Percentiles rank a stretch among this genome's conserved stretches.
Conservation (phyloP, 2,797 vertebrate species). For the Chelonia mydas region DNA sequence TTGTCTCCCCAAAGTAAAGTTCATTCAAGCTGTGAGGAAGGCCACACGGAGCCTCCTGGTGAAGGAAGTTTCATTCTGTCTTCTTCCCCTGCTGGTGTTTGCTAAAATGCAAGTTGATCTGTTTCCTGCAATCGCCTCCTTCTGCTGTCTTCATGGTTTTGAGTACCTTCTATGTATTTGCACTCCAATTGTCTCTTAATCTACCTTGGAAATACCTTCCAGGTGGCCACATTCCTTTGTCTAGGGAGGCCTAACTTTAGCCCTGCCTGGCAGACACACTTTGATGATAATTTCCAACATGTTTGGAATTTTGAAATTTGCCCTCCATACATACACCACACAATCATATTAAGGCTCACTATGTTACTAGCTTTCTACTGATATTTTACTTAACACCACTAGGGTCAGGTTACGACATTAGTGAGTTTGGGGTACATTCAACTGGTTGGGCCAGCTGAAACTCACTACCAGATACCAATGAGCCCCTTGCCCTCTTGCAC, state of each 20-base stretch:
- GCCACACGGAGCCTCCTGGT: background rate
- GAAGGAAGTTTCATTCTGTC: background rate
- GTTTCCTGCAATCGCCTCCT: background rate
- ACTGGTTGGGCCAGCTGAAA: background rate
- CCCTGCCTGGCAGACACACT: background rate
- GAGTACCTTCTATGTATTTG: background rate
- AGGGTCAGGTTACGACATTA: background rate
- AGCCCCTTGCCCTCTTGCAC: background rate
- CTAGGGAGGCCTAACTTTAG: background rate
- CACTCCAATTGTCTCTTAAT: background rate
- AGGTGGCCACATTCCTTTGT: background rate
- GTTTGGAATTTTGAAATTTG: background rate
- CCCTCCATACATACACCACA: background rate
- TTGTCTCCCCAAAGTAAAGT: background rate
- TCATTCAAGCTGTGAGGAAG: background rate
- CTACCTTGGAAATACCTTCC: background rate
- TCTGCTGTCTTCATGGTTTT: background rate
- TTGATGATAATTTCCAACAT: background rate
- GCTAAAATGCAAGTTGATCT: background rate
- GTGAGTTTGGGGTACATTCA: background rate
- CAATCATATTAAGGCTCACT: background rate
- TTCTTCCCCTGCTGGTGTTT: background rate
- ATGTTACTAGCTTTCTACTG: background rate
- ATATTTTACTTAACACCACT: background rate
- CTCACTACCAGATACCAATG: background rate